These are phyloP conservation scores for Nannospalax galili DNA, from an alignment of 2,113 vertebrate genomes.

Conservation along the genomic window DNA sequence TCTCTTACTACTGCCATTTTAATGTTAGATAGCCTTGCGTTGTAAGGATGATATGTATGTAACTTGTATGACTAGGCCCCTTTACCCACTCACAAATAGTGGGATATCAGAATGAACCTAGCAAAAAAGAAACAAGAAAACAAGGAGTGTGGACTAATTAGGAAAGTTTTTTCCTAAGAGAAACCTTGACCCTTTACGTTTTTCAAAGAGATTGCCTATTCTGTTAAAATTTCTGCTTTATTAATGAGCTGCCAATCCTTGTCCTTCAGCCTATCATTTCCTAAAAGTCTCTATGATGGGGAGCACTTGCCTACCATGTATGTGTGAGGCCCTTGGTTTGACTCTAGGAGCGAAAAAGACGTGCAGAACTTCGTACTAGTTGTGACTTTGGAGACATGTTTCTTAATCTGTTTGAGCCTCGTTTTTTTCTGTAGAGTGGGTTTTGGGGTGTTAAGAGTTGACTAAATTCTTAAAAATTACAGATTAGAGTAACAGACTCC, in stretches of 20 bases:
- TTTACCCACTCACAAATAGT: slow-evolving; percentile 16
- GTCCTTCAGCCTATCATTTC: not conserved
- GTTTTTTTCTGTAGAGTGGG: not conserved
- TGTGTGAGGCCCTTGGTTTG: not conserved
- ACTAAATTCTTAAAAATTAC: not conserved
- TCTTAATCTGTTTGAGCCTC: not conserved
- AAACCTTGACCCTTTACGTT: slow-evolving; percentile 15
- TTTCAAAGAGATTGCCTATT: slow-evolving; percentile 35
- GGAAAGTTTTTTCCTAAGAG: slow-evolving; percentile 33
- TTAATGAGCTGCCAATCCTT: not conserved
- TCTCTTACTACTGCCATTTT: not conserved
- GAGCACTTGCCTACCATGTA: not conserved
- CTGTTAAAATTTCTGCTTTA: slow-evolving; percentile 5
- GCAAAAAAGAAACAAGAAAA: not conserved
- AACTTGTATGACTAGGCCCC: not conserved
- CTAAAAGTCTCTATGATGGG: not conserved
- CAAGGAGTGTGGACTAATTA: not conserved
- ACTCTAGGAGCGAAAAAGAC: not conserved
- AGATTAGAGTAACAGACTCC: not conserved
- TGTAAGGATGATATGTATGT: not conserved
- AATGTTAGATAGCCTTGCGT: slow-evolving; percentile 1
- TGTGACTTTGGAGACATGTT: not conserved
- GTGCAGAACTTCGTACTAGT: not conserved
- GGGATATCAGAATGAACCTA: not conserved
- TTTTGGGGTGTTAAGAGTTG: not conserved